Conservation (phyloP, 2,797 vertebrate genomes). For the Pteropus rufus region DNA sequence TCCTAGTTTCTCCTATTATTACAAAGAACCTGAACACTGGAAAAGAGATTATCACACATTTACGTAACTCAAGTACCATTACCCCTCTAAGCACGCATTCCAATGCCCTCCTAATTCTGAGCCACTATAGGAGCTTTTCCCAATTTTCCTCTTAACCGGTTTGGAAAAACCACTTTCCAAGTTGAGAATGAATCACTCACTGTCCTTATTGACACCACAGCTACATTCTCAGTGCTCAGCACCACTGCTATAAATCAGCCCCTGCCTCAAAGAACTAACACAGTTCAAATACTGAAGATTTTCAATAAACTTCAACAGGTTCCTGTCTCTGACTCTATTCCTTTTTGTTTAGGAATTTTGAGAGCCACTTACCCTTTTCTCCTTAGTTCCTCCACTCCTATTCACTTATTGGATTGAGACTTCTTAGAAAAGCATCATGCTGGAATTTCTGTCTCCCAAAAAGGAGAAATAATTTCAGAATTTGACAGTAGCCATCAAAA, state of each 20-base stretch:
- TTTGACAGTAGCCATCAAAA: not conserved
- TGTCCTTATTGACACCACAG: not conserved
- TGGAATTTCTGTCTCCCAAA: not conserved
- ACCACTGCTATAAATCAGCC: not conserved
- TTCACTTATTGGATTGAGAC: not conserved
- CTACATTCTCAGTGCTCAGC: not conserved
- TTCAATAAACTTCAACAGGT: not conserved
- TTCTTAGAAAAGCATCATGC: not conserved
- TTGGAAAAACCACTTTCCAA: not conserved
- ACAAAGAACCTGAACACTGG: not conserved
- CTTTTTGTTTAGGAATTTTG: not conserved
- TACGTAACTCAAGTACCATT: not conserved
- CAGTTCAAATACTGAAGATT: not conserved
- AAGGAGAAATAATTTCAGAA: not conserved
- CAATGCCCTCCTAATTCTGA: not conserved
- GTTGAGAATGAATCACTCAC: not conserved
- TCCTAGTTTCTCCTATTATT: not conserved
- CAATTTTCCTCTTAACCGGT: not conserved
- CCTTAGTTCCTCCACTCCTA: too few species aligned
- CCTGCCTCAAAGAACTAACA: not conserved
- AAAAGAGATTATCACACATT: not conserved
- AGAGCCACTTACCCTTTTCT: not conserved
- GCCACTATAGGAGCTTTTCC: not conserved
- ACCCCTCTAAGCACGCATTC: too few species aligned
- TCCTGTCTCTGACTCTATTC: not conserved